phyloP scores from a whole-genome alignment of 1,140 invertebrate genomes.

The Drosophila kurseongensis region DNA sequence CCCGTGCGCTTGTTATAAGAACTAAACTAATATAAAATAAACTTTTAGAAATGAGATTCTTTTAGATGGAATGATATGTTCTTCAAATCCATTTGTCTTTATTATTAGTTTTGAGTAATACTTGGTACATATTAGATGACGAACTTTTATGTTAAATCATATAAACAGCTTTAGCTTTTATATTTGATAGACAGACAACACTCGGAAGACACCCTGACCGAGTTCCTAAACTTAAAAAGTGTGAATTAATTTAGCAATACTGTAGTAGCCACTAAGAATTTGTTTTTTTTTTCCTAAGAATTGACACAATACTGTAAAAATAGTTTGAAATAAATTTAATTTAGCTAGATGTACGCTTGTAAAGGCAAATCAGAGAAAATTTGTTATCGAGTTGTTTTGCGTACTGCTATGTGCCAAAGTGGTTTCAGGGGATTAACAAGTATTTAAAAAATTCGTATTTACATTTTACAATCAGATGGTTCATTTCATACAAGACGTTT shows the following conservation, averaged over 20 bases:
- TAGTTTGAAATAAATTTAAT: slow-evolving; percentile 78
- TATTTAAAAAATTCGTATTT: neutral
- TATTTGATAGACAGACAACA: slow-evolving; percentile 25
- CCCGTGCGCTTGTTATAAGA: slow-evolving; percentile 75
- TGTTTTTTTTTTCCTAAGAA: slow-evolving; percentile 75
- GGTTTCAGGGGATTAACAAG: slow-evolving; percentile 9
- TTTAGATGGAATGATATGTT: slow-evolving; percentile 44
- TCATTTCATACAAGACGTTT: neutral
- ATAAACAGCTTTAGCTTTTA: slow-evolving; percentile 31
- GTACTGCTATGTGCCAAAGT: slow-evolving; percentile 16
- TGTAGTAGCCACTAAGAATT: slow-evolving; percentile 62
- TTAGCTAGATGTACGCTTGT: slow-evolving; percentile 79
- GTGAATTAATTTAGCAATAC: slow-evolving; percentile 67
- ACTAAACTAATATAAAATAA: slow-evolving; percentile 62
- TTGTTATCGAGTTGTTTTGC: slow-evolving; percentile 22
- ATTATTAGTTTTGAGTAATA: slow-evolving; percentile 13
- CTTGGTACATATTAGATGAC: slow-evolving; percentile 6
- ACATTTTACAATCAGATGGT: neutral
- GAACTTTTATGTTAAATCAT: slow-evolving; percentile 17
- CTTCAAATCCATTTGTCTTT: slow-evolving; percentile 29
- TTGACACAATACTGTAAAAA: slow-evolving; percentile 73
- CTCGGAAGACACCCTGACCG: slow-evolving; percentile 22
- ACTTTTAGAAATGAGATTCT: slow-evolving; percentile 69
- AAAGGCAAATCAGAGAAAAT: slow-evolving; percentile 54
- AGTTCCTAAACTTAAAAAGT: slow-evolving; percentile 59